A percentile compares a stretch with the other conserved stretches of the same genome.
Evolutionary conservation across 2,797 vertebrate species (phyloP).

Genomic region (Cryptoblepharus egeriae): DNA sequence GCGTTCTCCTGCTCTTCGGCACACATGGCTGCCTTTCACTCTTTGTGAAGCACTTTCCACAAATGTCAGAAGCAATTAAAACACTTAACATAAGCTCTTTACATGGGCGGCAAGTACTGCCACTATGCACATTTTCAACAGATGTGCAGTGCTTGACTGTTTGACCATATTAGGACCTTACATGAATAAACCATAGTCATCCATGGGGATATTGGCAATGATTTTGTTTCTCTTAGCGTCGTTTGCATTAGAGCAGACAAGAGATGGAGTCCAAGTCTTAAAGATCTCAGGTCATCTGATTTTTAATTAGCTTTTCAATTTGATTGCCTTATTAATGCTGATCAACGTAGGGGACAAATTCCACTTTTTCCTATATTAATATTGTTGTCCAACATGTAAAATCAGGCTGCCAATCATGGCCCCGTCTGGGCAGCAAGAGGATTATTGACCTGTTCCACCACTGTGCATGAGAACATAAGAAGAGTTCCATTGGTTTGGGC

Average conservation of each 20-base stretch:
- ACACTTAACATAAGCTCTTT: neutral
- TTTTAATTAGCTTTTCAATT: neutral
- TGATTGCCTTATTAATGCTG: neutral
- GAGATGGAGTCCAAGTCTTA: too few species aligned
- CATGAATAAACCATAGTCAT: neutral
- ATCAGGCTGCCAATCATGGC: too few species aligned
- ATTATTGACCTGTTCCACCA: too few species aligned
- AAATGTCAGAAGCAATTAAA: constrained; percentile 22
- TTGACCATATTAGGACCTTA: neutral
- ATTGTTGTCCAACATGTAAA: too few species aligned
- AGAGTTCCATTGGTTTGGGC: too few species aligned
- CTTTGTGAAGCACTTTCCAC: neutral
- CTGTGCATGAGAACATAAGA: too few species aligned
- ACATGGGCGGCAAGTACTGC: neutral
- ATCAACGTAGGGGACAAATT: too few species aligned
- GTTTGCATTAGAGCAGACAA: neutral
- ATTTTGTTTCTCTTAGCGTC: neutral
- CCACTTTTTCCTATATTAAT: too few species aligned
- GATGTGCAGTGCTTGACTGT: neutral
- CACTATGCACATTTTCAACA: neutral
- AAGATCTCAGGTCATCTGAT: neutral
- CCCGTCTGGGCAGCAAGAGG: too few species aligned
- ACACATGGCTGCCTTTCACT: neutral
- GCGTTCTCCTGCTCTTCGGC: neutral
- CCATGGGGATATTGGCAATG: neutral